Base-by-base conservation (phyloP, 1,140 invertebrate species). In the Armadillidium nasatum region DNA sequence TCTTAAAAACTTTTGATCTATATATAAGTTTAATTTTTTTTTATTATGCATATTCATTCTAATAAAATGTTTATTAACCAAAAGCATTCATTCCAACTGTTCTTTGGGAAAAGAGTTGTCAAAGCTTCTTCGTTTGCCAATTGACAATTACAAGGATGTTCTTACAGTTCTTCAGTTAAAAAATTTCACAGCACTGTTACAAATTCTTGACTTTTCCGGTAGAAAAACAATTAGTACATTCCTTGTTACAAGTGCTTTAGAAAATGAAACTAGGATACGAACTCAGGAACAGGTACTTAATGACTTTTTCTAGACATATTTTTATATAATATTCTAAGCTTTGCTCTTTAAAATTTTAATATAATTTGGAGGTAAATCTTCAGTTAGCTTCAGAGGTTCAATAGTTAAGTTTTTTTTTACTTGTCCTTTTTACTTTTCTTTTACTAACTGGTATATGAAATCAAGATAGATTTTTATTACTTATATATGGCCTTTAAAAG, bases 101-200 rank as follows among this genome's bases (percentile, higher is more conserved):
- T 88, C 91, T 23, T 91, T 97, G 4, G 95, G 94, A 44, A 92
- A 93, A 83, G 97, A 99, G 85, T 86, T 99, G 77, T 91, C 93
- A 80, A 91, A 94, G 82, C 88, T 99, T 71, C 88, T 99, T 83
- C 95, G 96, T 85, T 93, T 99, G 71, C 96, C 97, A 10, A 89
- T 96, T 15, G 95, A 98, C 83, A 92, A 93, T 83, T 99, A 98
- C 84, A 96, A 95, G 84, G 93, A 98, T 84, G 89, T 97, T 13
- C 86, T 97, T 22, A 94, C 91, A 0, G 88, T 98, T 2, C 81
- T 89, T 10, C 83, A 87, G 75, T 88, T 96, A 46, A 88, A 92
- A 81, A 90, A 96, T 86, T 98, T 93, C 83, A 90, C 91, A 10
- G 91, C 91, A 6, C 85, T 98, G 10, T 89, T 98, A 81, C 89